Evolutionary conservation across 2,113 vertebrate genomes (phyloP).

Genomic region (Neogobius melanostomus): DNA sequence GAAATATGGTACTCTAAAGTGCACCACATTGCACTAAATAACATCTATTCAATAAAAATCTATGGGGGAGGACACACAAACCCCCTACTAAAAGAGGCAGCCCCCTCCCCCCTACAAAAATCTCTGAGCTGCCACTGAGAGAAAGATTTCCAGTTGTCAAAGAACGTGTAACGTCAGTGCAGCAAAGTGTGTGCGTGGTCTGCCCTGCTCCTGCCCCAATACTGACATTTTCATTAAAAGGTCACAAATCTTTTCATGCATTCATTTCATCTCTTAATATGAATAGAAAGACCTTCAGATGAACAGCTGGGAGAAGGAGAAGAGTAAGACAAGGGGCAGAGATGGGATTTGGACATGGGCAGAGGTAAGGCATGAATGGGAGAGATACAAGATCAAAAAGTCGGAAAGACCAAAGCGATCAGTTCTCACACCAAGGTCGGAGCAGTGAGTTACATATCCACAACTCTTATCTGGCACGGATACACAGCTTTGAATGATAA

Average conservation of each 20-base stretch:
- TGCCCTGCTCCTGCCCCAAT: slow-evolving; percentile 64
- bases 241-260: slow-evolving; percentile 86
- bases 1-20: too few relatives aligned
- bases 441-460: slow-evolving; percentile 41
- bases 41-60: too few relatives aligned
- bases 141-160: slow-evolving; percentile 55
- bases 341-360: slow-evolving; percentile 45
- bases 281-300: slow-evolving; percentile 80
- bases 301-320: slow-evolving; percentile 64
- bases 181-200: slow-evolving; percentile 47
- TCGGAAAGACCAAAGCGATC: slow-evolving; percentile 65
- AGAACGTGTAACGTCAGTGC: slow-evolving; percentile 56
- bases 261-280: slow-evolving; percentile 84
- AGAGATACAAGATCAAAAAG: slow-evolving; percentile 70
- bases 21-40: too few relatives aligned
- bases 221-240: slow-evolving; percentile 86
- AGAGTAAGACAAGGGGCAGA: slow-evolving; percentile 38
- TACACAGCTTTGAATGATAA: slow-evolving; percentile 46
- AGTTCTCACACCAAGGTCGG: slow-evolving; percentile 59
- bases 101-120: too few relatives aligned
- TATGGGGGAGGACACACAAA: too few relatives aligned
- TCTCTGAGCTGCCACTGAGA: background rate
- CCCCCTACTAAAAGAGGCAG: too few relatives aligned
- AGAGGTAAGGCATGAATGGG: slow-evolving; percentile 45
- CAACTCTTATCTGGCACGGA: slow-evolving; percentile 54